phyloP scores from a whole-genome alignment of 2,113 vertebrate genomes.

The Apodemus sylvaticus region DNA sequence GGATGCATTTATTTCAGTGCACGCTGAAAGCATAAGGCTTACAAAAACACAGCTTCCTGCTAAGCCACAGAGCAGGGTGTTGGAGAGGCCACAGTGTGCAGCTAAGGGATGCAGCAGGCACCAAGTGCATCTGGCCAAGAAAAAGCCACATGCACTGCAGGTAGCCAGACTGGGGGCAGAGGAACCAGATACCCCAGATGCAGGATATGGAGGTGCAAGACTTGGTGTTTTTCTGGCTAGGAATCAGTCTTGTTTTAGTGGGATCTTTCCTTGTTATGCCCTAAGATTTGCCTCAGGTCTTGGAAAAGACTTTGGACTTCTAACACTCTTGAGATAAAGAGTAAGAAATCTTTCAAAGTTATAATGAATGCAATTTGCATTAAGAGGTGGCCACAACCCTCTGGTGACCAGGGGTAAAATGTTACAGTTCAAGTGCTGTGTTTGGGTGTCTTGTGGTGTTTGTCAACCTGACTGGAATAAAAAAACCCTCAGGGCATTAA shows the following conservation, averaged over 20 bases:
- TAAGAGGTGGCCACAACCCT: background rate
- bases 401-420: background rate
- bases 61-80: no score
- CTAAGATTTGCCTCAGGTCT: background rate
- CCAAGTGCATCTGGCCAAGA: background rate
- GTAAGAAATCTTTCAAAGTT: background rate
- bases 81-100: background rate
- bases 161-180: background rate
- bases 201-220: background rate
- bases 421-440: background rate
- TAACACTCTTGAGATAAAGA: background rate
- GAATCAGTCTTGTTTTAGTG: background rate
- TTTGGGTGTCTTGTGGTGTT: background rate
- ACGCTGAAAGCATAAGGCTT: background rate
- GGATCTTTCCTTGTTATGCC: background rate
- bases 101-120: background rate
- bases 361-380: background rate
- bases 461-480: background rate
- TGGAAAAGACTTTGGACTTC: background rate
- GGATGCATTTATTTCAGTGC: background rate
- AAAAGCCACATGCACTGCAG: background rate
- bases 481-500: background rate
- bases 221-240: background rate
- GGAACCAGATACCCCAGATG: background rate
- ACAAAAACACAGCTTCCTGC: background rate